A percentile compares a stretch with the other conserved stretches of the same genome.
These are phyloP conservation scores for Rhadina sibilatrix DNA, from an alignment of 2,113 vertebrate genomes.

Conservation along the genomic window DNA sequence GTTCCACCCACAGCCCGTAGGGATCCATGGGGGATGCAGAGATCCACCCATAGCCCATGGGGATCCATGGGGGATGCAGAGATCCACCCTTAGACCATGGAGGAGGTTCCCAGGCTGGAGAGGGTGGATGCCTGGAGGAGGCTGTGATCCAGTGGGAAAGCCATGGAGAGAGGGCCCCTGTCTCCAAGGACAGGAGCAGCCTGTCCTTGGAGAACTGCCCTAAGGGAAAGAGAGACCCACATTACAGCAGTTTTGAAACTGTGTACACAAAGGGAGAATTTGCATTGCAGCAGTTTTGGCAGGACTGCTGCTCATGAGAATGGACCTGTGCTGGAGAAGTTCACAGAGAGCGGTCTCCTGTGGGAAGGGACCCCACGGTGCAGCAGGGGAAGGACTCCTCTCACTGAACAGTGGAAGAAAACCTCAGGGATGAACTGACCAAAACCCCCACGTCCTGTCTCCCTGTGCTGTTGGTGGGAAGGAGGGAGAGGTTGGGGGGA, in stretches of 20 bases:
- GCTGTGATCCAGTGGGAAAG: neutral
- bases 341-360: neutral
- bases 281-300: neutral
- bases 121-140: neutral
- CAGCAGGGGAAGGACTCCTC: neutral
- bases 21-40: neutral
- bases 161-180: rapidly evolving
- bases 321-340: neutral
- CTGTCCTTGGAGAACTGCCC: neutral
- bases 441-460: neutral
- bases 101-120: rapidly evolving
- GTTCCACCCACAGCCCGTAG: neutral
- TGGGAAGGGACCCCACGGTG: neutral
- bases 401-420: neutral
- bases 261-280: neutral
- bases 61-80: neutral
- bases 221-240: neutral
- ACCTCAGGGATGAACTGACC: neutral
- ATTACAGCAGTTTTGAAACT: neutral
- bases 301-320: neutral
- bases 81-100: neutral
- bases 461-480: rapidly evolving
- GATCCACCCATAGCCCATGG: neutral
- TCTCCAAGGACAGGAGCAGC: neutral
- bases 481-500: too few relatives aligned